A percentile compares a stretch with the other conserved stretches of the same genome.
Conservation (phyloP, 2,888 invertebrate genomes). For the Lasioglossum oenotherae region DNA sequence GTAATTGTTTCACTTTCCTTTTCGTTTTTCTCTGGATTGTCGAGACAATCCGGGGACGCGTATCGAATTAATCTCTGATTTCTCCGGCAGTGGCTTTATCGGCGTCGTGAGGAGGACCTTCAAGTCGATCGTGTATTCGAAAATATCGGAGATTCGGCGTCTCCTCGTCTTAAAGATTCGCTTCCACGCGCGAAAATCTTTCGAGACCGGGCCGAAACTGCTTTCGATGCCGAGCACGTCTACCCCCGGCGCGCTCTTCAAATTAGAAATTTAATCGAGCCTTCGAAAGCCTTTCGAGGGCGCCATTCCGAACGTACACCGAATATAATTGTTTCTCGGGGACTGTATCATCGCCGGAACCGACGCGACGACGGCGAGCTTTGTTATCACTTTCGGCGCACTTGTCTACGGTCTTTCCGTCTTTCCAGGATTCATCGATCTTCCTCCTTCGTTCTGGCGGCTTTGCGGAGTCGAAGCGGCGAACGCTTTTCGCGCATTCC, state of each 20-base stretch:
- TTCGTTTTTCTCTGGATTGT: conserved; percentile 20
- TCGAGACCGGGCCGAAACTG: not conserved
- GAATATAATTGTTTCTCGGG: conserved; percentile 6
- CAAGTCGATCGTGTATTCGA: not conserved
- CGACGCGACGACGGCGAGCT: not conserved
- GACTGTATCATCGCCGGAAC: not conserved
- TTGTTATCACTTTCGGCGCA: conserved; percentile 1
- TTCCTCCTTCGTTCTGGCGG: not conserved
- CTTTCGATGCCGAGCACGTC: conserved; percentile 5
- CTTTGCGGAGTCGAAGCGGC: not conserved
- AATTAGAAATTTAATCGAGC: not conserved
- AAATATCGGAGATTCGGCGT: conserved; percentile 10
- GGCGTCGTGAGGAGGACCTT: conserved; percentile 12
- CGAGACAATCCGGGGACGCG: conserved; percentile 15
- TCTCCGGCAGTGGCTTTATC: conserved; percentile 13
- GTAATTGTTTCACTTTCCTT: conserved; percentile 39
- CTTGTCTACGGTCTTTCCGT: not conserved
- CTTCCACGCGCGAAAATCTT: conserved; percentile 13
- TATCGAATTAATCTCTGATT: not conserved
- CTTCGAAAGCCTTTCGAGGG: not conserved
- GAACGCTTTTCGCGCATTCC: conserved; percentile 40
- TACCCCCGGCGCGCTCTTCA: not conserved
- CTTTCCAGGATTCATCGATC: not conserved
- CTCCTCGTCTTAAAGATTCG: not conserved
- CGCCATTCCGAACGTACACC: conserved; percentile 17